Base-by-base conservation (phyloP, 2,113 vertebrate genomes). In the Arizona elegans region DNA sequence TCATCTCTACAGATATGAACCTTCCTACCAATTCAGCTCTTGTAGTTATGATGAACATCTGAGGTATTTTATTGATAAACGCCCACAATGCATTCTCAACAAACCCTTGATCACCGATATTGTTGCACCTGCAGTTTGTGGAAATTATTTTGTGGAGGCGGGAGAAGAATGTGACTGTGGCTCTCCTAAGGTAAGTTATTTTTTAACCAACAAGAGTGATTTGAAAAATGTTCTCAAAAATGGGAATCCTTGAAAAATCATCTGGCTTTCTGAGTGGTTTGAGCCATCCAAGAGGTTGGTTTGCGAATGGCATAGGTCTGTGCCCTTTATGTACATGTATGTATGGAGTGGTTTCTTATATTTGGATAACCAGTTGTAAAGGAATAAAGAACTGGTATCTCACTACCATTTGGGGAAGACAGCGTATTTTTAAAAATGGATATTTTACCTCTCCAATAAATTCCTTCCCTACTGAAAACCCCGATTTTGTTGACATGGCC, bases 81-180 rank as follows among this genome's bases (percentile, higher is more conserved):
- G 47, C 90, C 97, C 98, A 0, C 0, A 15, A 0, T 98, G 98
- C 81, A 86, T 98, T 38, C 95, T 89, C 0, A 94, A 98, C 47
- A 0, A 56, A 11, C 98, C 98, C 0, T 81, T 91, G 0, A 81
- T 13, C 1, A 87, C 11, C 75, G 97, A 96, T 89, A 97, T 98
- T 91, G 0, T 97, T 0, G 95, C 98, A 0, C 90, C 94, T 0
- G 54, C 98, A 0, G 15, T 95, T 47, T 98, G 98, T 2, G 98
- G 98, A 1, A 98, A 98, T 0, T 94, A 96, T 19, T 93, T 98
- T 11, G 21, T 98, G 88, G 98, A 98, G 52, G 54, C 52, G 1
- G 98, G 96, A 53, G 98, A 98, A 91, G 97, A 98, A 3, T 98
- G 98, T 2, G 98, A 98, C 17, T 98, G 98, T 2, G 98, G 98